A percentile compares a stretch with the other conserved stretches of the same genome.
Conservation (phyloP, 2,888 invertebrate genomes). For the Pristionchus mayeri region DNA sequence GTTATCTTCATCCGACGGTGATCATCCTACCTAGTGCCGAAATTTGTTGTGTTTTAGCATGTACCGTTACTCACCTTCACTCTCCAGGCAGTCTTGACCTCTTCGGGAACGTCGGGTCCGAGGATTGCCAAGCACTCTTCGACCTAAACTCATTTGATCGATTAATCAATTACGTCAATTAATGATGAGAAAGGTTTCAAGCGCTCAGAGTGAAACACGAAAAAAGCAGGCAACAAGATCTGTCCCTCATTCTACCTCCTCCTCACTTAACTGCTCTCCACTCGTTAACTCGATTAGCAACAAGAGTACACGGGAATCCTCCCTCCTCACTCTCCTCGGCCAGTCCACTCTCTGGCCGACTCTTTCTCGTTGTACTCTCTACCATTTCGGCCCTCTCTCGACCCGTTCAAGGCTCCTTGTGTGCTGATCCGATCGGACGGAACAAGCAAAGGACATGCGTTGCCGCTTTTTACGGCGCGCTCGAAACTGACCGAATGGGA, state of each 20-base stretch:
- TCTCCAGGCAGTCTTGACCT: conserved; percentile 44
- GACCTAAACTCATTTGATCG: conserved; percentile 3
- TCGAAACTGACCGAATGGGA: neutral
- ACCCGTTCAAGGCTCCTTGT: conserved; percentile 2
- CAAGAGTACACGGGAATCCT: conserved; percentile 17
- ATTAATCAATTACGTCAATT: neutral
- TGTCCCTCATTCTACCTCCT: neutral
- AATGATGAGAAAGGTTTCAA: neutral
- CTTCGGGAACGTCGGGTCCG: conserved; percentile 46
- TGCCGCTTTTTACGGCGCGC: neutral
- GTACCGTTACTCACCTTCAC: conserved; percentile 13
- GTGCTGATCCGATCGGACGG: conserved; percentile 10
- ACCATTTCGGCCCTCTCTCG: neutral
- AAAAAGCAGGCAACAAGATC: neutral
- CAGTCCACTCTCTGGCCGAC: neutral
- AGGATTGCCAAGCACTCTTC: conserved; percentile 49
- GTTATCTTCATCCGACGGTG: too few species aligned
- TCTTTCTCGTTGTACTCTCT: neutral
- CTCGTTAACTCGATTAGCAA: conserved; percentile 47
- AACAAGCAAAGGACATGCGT: neutral
- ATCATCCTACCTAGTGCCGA: too few species aligned
- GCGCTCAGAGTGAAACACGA: neutral
- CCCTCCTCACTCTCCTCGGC: neutral
- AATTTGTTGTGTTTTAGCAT: too few species aligned
- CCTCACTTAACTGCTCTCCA: neutral